A percentile compares a stretch with the other conserved stretches of the same genome.
Conservation (phyloP, 2,888 invertebrate species). For the Hypolimnas misippus region DNA sequence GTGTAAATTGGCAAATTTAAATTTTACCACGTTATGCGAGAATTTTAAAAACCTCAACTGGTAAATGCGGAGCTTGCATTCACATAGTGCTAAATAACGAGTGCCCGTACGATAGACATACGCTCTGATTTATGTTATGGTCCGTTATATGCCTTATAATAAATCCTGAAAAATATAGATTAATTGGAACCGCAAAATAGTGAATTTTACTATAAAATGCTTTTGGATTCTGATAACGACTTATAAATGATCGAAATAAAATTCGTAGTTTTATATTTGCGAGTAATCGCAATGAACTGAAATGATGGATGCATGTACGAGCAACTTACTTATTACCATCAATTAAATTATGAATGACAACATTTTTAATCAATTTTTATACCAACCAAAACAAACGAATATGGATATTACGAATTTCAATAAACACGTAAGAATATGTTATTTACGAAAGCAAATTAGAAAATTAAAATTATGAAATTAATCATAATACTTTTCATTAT, state of each 20-base stretch:
- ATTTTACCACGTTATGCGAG: conserved; percentile 27
- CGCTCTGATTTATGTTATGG: conserved; percentile 23
- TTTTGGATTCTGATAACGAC: not conserved
- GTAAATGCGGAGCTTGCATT: conserved; percentile 20
- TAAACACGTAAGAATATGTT: no score
- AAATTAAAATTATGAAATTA: not conserved
- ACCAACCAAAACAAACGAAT: no score
- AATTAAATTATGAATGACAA: no score
- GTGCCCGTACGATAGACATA: conserved; percentile 54
- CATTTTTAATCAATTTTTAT: no score
- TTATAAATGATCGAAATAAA: not conserved
- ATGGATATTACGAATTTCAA: no score
- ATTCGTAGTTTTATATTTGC: not conserved
- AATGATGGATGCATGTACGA: no score
- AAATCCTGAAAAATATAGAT: conserved; percentile 16
- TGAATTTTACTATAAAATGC: not conserved
- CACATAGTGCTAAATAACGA: conserved; percentile 36
- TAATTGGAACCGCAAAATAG: conserved; percentile 1
- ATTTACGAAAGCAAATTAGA: not conserved
- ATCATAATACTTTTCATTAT: no score
- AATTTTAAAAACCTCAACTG: conserved; percentile 23
- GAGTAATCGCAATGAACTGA: no score
- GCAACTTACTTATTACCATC: no score
- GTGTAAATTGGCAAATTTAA: conserved; percentile 31
- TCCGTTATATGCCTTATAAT: conserved; percentile 17